Evolutionary conservation across 2,888 invertebrate genomes (phyloP), one percentile per base, ranked within the genome.

Genomic region (Athalia circularis): DNA sequence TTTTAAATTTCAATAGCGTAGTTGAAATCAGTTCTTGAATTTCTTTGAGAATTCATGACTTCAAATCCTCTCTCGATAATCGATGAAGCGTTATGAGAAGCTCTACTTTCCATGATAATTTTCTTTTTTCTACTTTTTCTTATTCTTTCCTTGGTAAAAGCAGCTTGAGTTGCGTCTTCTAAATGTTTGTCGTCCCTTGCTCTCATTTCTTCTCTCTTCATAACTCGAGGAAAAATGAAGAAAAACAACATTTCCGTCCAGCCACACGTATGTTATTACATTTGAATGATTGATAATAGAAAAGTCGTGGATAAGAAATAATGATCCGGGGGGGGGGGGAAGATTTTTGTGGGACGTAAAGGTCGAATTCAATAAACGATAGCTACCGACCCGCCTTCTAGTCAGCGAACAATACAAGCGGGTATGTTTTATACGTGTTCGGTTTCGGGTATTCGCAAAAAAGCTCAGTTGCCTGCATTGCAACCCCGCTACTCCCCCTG

Each of bases 291-390:
- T 72, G 62, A 75, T 62, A 64, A 11, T 6, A 5, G 62, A 61
- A 50, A 43, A 29, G 50, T n/a, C 5, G n/a, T 2, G 29, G 43
- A 29, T 15, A 62, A 75, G 64, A 45, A 62, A 62, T 13, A 59
- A 59, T 45, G 4, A 13, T 11, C 29, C 13, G 62, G 65, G 45
- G 62, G 4, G 29, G 43, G 47, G 62, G 50, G 50, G 13, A 47
- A 47, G 11, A 47, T 57, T 11, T 8, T 1, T 4, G 15, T 54
- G 43, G 59, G 65, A 79, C 75, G 80, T 75, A 82, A 80, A 80
- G 80, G 81, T 79, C 80, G 82, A 81, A 84, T 83, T 85, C 82
- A 83, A 85, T 84, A 84, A 84, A 83, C 82, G 82, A 81, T 82
- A 79, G 70, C 82, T 29, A 62, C 62, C 64, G 59, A n/a, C 47